Evolutionary conservation across 2,797 vertebrate species (phyloP), one percentile per base, ranked within the genome.

Genomic region (Argyrosomus regius): DNA sequence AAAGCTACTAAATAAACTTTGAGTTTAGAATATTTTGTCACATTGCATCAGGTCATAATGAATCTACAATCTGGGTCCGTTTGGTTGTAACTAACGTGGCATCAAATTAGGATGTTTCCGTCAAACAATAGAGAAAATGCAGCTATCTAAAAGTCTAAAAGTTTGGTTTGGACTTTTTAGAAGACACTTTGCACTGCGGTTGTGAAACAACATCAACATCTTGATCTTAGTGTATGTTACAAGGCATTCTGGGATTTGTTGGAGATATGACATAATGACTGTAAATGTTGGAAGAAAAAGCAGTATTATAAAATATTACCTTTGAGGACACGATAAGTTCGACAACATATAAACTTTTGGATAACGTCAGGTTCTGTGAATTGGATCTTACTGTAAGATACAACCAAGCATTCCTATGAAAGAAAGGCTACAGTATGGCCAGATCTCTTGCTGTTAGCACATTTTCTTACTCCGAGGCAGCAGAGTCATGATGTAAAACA

Each of bases 401-500:
- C 10, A 46, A 45, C 16, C 11, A 22, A 50, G 31, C 56, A 20
- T 57, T 68, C 13, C 45, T 52, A 17, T 56, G 64, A 56, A 61
- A 74, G 18, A 60, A 43, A 63, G 68, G 22, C 46, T n/a, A 62
- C 22, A 49, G 52, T 20, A 13, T 7, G 58, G 56, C 50, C 63
- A 46, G 48, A 76, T 72, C 61, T 76, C 75, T 65, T 20, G 46
- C 82, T 65, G 62, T 59, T 48, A 45, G 74, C 54, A 74, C 61
- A 35, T 66, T 72, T 80, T 35, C 71, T 77, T 13, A 67, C 78
- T 77, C 43, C 2, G 6, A 83, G 35, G 71, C 65, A 67, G 82
- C 80, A 53, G 80, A 66, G 83, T 31, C 79, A 54, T 90, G 88
- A 91, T 89, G 85, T 86, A 75, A 91, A 93, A 90, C 90, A 91